These are phyloP conservation scores for Orientallactaga bullata DNA, from an alignment of 2,113 vertebrate species.

Conservation along the genomic window DNA sequence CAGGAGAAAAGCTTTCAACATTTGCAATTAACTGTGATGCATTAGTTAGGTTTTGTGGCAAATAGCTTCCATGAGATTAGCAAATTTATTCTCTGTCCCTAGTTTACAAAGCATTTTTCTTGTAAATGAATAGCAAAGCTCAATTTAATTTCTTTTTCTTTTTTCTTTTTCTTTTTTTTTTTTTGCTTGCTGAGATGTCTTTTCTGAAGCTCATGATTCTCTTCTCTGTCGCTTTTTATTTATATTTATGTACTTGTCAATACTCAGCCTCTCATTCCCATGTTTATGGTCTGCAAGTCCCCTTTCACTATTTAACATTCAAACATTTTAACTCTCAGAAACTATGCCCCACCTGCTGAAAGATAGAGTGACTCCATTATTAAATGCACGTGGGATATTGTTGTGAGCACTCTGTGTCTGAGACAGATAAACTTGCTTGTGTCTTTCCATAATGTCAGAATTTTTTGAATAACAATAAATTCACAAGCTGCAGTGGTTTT, in stretches of 20 bases:
- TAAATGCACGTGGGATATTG: too few species aligned
- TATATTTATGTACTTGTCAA: background rate
- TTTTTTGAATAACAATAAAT: too few species aligned
- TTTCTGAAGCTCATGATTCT: background rate
- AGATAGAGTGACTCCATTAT: background rate
- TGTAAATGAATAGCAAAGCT: background rate
- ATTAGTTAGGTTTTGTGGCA: background rate
- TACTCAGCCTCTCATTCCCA: background rate
- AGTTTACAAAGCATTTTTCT: background rate
- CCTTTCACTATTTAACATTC: background rate
- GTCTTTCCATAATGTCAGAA: too few species aligned
- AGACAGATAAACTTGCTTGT: too few species aligned
- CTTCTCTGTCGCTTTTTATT: background rate
- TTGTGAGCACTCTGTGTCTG: too few species aligned
- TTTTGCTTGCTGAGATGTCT: background rate
- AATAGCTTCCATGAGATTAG: background rate
- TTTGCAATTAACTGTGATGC: background rate
- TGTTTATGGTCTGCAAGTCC: background rate
- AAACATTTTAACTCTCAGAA: background rate
- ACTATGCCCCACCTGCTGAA: background rate
- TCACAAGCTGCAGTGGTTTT: too few species aligned
- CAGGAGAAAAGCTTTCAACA: background rate
- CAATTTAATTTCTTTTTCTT: background rate
- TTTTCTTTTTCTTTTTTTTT: too few species aligned
- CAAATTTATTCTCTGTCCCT: background rate